Base-by-base conservation (phyloP, 64 coral and sea anemone genomes). In the Acropora yongei region DNA sequence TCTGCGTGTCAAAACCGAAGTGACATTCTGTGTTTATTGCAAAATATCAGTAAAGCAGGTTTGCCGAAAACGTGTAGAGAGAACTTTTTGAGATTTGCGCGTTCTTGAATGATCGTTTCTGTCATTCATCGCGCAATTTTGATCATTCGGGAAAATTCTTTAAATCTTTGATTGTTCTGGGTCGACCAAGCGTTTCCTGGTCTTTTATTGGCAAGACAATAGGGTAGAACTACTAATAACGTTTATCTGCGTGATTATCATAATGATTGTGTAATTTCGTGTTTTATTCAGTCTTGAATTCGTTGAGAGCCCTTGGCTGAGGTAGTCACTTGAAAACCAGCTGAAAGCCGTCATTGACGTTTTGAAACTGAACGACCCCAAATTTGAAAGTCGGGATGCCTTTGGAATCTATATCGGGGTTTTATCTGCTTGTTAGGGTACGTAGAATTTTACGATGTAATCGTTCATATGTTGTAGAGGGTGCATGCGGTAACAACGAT, bases 391-490 rank as follows among this genome's bases (percentile, higher is more conserved):
- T 13, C 8, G 16, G 2, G 11, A 63, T 14, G 60, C 60, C 51
- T 55, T 10, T 7, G 10, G 7, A 78, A 18, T 44, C 65, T 19
- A 85, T 65, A 39, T 8, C 82, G 20, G 82, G 58, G 30, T 85
- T 71, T 85, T 85, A 49, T 71, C 82, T 85, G 16, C 61, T 85
- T 3, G 82, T 85, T 19, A 85, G 82, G 63, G 82, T 85, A 69
- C 8, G 82, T 85, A 20, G 10, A 63, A 55, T 55, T 55, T 7
- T 30, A 30, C 30, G 30, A 30, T 30, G 30, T 30, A 30, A 30
- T 30, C 30, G 30, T 30, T 30, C 30, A 30, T 30, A 30, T 30
- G 30, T 30, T 30, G 30, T 30, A 30, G 30, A 30, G 30, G 30
- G 30, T 30, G 30, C 30, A 30, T 30, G 30, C 30, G 30, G 30